Percentiles rank a stretch among this genome's conserved stretches.
Conservation (phyloP, 2,888 invertebrate genomes). For the Tenthredo notha region DNA sequence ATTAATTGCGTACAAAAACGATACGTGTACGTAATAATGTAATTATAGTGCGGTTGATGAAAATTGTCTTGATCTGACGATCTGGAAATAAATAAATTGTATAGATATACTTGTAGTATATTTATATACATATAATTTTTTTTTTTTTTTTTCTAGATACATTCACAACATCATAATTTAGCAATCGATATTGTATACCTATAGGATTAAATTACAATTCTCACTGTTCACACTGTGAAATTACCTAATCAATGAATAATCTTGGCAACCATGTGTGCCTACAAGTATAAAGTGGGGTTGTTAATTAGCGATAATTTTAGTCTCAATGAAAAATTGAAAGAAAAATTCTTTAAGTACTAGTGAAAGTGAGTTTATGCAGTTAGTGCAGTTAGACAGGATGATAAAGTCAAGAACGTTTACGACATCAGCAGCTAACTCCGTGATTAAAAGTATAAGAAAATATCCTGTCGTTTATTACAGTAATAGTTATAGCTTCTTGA, state of each 20-base stretch:
- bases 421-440: background rate
- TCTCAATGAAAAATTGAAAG: background rate
- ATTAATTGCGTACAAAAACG: background rate
- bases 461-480: background rate
- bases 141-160: background rate
- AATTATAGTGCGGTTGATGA: constrained; percentile 11
- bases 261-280: background rate
- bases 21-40: background rate
- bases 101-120: background rate
- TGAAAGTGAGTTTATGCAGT: constrained; percentile 2
- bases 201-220: background rate
- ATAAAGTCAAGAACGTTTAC: constrained; percentile 24
- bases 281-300: background rate
- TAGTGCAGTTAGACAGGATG: background rate
- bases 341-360: constrained; percentile 6
- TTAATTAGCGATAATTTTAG: constrained; percentile 13
- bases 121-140: background rate
- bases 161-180: background rate
- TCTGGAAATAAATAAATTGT: background rate
- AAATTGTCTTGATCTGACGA: constrained; percentile 18
- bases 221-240: background rate
- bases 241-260: background rate
- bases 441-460: background rate
- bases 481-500: background rate
- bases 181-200: background rate